A percentile compares a stretch with the other conserved stretches of the same genome.
Conservation (phyloP, 1,140 invertebrate species). For the Agrypnia vestita region DNA sequence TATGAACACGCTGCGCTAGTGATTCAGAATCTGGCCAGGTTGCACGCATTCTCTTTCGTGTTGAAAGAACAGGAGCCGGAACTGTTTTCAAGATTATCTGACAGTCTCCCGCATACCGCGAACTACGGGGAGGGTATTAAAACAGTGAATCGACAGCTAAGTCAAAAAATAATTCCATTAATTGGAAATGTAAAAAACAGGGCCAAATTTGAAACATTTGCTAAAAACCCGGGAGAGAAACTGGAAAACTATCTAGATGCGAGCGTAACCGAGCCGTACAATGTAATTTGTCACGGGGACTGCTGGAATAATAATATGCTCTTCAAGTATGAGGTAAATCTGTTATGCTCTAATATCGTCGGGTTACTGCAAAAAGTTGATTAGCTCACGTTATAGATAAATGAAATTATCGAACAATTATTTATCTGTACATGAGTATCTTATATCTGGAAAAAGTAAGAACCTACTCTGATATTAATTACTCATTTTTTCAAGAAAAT, state of each 20-base stretch:
- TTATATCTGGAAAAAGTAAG: no score
- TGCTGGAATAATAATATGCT: conserved; percentile 53
- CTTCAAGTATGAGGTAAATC: conserved; percentile 45
- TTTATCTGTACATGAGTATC: no score
- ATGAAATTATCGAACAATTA: no score
- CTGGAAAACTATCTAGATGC: no score
- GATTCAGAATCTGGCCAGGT: conserved; percentile 72
- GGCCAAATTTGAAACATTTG: conserved; percentile 32
- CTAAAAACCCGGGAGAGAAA: no score
- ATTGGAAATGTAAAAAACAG: conserved; percentile 4
- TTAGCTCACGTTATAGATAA: no score
- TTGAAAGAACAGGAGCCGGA: conserved; percentile 37
- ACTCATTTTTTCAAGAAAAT: no score
- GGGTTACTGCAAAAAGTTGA: no score
- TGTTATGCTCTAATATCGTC: no score
- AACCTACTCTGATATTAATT: no score
- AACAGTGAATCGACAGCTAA: no score
- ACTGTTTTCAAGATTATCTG: background rate
- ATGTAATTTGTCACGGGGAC: conserved; percentile 52
- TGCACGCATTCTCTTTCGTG: conserved; percentile 68
- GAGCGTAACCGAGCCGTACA: conserved; percentile 20
- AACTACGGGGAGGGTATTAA: conserved; percentile 35
- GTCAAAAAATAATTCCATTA: background rate
- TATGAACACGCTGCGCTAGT: conserved; percentile 68
- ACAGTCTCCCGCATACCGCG: background rate